Conservation (phyloP, 2,113 vertebrate genomes). For the Astatoreochromis straeleni region DNA sequence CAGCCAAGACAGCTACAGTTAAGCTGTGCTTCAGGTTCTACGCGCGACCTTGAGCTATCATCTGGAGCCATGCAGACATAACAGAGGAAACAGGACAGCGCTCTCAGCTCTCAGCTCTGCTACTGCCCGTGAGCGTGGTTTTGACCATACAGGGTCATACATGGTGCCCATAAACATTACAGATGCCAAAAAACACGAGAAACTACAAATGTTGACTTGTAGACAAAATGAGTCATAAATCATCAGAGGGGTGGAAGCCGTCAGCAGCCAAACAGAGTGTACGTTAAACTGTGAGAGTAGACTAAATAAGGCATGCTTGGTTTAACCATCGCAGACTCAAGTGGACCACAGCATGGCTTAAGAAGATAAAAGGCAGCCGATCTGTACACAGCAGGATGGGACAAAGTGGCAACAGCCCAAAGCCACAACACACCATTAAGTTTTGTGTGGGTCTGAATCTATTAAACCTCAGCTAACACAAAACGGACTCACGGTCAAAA, state of each 20-base stretch:
- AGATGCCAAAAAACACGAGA: neutral
- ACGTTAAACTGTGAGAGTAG: neutral
- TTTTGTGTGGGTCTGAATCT: neutral
- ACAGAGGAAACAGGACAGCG: neutral
- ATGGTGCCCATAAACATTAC: neutral
- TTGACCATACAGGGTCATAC: neutral
- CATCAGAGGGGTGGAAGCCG: neutral
- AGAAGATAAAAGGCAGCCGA: neutral
- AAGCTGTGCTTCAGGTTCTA: neutral
- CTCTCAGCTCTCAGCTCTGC: neutral
- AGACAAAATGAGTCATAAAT: neutral
- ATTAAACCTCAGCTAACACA: neutral
- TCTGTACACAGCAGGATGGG: neutral
- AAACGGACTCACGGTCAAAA: neutral
- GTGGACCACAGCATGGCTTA: neutral
- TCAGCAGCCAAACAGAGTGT: neutral
- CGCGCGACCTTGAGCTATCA: conserved; percentile 17
- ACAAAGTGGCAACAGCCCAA: neutral
- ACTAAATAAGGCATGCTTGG: neutral
- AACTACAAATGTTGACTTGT: neutral
- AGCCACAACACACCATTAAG: neutral
- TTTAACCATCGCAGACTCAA: neutral
- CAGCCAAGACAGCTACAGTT: neutral
- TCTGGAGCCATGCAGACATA: conserved; percentile 3
- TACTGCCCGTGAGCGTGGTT: neutral